phyloP scores from a whole-genome alignment of 2,113 vertebrate species.

The Siphamia tubifer region DNA sequence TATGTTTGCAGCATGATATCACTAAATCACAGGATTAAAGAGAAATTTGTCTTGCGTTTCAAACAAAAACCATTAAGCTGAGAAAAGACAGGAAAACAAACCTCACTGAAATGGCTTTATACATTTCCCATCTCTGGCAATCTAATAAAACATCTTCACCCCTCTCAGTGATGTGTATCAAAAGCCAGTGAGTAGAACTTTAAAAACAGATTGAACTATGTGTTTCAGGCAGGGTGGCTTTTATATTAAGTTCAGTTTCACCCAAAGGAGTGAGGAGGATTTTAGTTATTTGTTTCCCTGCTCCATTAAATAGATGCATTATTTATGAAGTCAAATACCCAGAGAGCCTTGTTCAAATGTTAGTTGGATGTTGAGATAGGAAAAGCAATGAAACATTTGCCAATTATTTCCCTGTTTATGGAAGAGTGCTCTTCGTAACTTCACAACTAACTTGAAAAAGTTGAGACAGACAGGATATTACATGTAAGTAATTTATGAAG shows the following conservation, averaged over 20 bases:
- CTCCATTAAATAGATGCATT: constrained; percentile 80
- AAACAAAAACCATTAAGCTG: constrained; percentile 57
- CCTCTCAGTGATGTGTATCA: constrained; percentile 28
- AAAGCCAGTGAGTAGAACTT: constrained; percentile 31
- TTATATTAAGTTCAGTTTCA: constrained; percentile 70
- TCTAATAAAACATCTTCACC: constrained; percentile 37
- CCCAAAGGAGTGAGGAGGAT: constrained; percentile 66
- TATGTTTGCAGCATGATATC: constrained; percentile 46
- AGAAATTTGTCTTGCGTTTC: constrained; percentile 49
- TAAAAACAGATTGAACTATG: constrained; percentile 55
- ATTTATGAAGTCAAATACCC: constrained; percentile 77
- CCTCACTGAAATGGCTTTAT: background rate
- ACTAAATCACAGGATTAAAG: constrained; percentile 55
- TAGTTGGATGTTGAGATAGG: constrained; percentile 75
- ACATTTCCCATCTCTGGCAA: constrained; percentile 28
- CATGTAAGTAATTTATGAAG: constrained; percentile 69
- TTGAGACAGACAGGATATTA: constrained; percentile 59
- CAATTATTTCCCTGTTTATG: constrained; percentile 77
- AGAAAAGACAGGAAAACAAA: constrained; percentile 30
- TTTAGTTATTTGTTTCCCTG: constrained; percentile 78
- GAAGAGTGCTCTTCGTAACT: constrained; percentile 64
- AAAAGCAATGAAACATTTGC: constrained; percentile 75
- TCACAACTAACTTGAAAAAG: constrained; percentile 54
- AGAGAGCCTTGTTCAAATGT: constrained; percentile 69
- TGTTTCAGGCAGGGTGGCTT: constrained; percentile 56